phyloP scores from a whole-genome alignment of 2,797 vertebrate genomes.

The Darevskia mixta region DNA sequence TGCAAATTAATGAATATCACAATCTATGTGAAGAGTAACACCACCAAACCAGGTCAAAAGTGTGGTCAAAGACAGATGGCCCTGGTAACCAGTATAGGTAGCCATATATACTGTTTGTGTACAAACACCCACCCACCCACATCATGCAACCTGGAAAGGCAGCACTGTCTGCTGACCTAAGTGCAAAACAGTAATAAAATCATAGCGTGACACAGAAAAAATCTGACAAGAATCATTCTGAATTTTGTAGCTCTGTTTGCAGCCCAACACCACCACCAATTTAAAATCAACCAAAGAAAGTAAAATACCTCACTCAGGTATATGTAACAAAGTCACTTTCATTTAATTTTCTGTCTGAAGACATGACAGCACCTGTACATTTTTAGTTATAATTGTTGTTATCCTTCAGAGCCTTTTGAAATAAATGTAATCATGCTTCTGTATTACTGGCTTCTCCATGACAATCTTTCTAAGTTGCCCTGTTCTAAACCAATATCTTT shows the following conservation, averaged over 20 bases:
- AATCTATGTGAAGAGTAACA: not conserved
- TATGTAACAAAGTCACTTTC: conserved; percentile 77
- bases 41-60: not conserved
- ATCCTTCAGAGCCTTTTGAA: conserved; percentile 82
- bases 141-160: conserved; percentile 51
- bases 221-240: conserved; percentile 58
- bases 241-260: conserved; percentile 58
- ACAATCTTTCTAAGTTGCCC: conserved; percentile 79
- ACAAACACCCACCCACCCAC: not conserved
- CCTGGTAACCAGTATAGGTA: not conserved
- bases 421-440: conserved; percentile 83
- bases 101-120: not conserved
- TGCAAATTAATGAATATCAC: not conserved
- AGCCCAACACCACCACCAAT: conserved; percentile 38
- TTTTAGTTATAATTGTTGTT: conserved; percentile 85
- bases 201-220: conserved; percentile 55
- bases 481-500: conserved; percentile 84
- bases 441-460: conserved; percentile 79
- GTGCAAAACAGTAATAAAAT: conserved; percentile 63
- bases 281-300: conserved; percentile 67
- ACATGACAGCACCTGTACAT: conserved; percentile 77
- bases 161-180: conserved; percentile 54
- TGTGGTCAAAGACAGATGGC: not conserved
- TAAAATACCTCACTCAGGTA: conserved; percentile 63
- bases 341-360: conserved; percentile 81